phyloP scores from a whole-genome alignment of 2,797 vertebrate genomes.

The Manis pentadactyla region DNA sequence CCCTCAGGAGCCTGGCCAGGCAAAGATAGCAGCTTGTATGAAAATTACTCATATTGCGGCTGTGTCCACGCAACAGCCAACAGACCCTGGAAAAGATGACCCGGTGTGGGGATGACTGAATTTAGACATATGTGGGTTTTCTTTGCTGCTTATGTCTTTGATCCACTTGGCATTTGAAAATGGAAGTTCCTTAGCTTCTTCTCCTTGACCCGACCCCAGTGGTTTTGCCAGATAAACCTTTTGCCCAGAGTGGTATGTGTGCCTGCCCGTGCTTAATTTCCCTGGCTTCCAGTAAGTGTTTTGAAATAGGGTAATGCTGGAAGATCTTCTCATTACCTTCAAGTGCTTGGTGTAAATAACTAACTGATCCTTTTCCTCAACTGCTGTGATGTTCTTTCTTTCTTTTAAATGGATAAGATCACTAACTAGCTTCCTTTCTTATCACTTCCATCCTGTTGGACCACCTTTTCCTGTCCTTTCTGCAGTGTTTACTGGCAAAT shows the following conservation, averaged over 20 bases:
- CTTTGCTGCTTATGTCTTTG: slow-evolving; percentile 55
- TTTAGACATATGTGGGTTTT: not conserved
- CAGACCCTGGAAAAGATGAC: not conserved
- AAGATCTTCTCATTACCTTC: slow-evolving; percentile 61
- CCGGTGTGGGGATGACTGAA: not conserved
- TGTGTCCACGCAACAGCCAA: not conserved
- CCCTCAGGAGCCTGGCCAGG: not conserved
- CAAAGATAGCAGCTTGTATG: not conserved
- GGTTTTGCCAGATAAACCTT: slow-evolving; percentile 59
- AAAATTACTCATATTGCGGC: not conserved
- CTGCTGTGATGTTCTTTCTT: not conserved
- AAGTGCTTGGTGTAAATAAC: slow-evolving; percentile 31
- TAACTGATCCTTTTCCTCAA: slow-evolving; percentile 11
- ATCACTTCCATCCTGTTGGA: not conserved
- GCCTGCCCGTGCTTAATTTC: slow-evolving; percentile 41
- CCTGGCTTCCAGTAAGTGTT: slow-evolving; percentile 55
- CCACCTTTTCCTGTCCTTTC: not conserved
- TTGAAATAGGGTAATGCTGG: slow-evolving; percentile 36
- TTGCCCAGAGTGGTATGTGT: not conserved
- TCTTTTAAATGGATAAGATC: not conserved
- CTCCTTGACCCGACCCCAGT: not conserved
- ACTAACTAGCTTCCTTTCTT: not conserved
- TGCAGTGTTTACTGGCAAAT: not conserved
- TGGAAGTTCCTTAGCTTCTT: slow-evolving; percentile 59
- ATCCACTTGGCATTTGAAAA: slow-evolving; percentile 73